These are phyloP conservation scores for Leptopilina drosophilae DNA, from an alignment of 2,888 invertebrate genomes.

Conservation along the genomic window DNA sequence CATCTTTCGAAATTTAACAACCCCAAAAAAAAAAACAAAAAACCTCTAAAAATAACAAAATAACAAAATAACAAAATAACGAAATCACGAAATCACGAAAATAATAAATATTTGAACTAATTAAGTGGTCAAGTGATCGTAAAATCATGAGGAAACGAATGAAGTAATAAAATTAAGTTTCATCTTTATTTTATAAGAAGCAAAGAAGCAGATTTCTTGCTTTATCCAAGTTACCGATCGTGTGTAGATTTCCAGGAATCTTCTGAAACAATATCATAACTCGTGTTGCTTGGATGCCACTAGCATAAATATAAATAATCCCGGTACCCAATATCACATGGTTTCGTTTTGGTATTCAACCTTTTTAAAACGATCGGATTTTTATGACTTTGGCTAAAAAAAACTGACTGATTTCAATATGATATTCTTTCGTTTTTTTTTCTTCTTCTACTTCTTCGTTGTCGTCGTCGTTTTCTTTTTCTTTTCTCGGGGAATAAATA, in stretches of 20 bases:
- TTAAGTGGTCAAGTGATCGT: conserved; percentile 70
- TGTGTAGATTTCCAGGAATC: conserved; percentile 75
- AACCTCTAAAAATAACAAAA: not conserved
- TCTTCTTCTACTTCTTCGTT: too few relatives aligned
- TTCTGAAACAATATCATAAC: conserved; percentile 76
- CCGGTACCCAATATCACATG: conserved; percentile 63
- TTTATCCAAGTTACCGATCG: conserved; percentile 76
- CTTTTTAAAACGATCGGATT: conserved; percentile 68
- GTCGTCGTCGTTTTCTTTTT: too few relatives aligned
- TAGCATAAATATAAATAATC: conserved; percentile 73
- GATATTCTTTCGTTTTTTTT: conserved; percentile 23
- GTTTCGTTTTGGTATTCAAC: conserved; percentile 53
- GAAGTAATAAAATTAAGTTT: conserved; percentile 71
- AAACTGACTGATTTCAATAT: conserved; percentile 44
- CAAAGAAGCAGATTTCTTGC: conserved; percentile 53
- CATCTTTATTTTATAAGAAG: conserved; percentile 53
- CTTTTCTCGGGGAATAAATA: too few relatives aligned
- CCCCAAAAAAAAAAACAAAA: too few relatives aligned
- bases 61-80: too few relatives aligned
- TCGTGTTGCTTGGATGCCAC: conserved; percentile 70
- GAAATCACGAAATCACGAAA: too few relatives aligned
- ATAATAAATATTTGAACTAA: conserved; percentile 59
- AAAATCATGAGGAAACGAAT: conserved; percentile 66
- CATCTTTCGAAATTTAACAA: too few relatives aligned
- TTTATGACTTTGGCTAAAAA: conserved; percentile 49